Base-by-base conservation (phyloP, 1,140 invertebrate species). In the Melipona quadrifasciata region DNA sequence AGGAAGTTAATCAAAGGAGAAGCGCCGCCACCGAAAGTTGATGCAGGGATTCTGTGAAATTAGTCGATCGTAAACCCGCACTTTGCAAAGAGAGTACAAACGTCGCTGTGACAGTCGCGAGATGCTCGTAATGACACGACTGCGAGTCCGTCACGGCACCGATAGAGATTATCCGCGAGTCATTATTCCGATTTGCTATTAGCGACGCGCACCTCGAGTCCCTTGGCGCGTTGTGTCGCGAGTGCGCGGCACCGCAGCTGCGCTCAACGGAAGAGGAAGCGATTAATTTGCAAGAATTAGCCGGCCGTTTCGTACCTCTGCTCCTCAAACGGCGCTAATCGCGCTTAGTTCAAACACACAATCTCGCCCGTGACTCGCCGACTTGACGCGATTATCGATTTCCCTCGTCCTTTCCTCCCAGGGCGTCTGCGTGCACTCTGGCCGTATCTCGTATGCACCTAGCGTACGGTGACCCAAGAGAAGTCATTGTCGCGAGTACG, bases 101-200 rank as follows among this genome's bases (percentile, higher is more conserved):
- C 71, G 75, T 61, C 80, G 17, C 14, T 8, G 57, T 80, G 80
- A 86, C 91, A 92, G 93, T 93, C 91, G 89, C 86, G 86, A 89
- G 89, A 85, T 80, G 86, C 88, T 82, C 88, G 90, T 91, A 93
- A 94, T 93, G 82, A 93, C 91, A 92, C 93, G 93, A 94, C 93
- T 93, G 92, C 91, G 93, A 92, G 94, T 94, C 94, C 87, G 94
- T 92, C 93, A 93, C 90, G 93, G 91, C 87, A 90, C 90, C 93
- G 90, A 93, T 93, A 93, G 93, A 92, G 91, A 88, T 92, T 92
- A 91, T 93, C 93, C 90, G 90, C 92, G 84, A 93, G 89, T 94
- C 91, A 94, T 94, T 94, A 93, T 90, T 91, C 89, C 87, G 92
- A 93, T 93, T 93, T 92, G 87, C 91, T 90, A 93, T 93, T 92